A percentile compares a stretch with the other conserved stretches of the same genome.
Evolutionary conservation across 1,140 invertebrate genomes (phyloP).

Genomic region (Pseudoatta argentina): DNA sequence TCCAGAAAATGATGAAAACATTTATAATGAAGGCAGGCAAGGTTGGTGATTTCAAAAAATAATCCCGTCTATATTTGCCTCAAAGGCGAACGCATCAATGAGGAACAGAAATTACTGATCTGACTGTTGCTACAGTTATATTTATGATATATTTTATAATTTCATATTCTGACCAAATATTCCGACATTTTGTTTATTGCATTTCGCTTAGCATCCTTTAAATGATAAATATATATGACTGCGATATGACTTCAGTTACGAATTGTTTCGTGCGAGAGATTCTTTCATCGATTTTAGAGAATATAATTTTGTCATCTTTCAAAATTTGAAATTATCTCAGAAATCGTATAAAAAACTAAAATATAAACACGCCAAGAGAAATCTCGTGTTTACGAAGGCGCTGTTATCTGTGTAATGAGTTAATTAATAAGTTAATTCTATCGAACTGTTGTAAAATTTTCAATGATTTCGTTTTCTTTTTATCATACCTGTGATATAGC

Average conservation of each 20-base stretch:
- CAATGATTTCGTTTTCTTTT: neutral
- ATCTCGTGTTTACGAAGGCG: neutral
- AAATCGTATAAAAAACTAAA: neutral
- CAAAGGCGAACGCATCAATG: neutral
- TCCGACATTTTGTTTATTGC: neutral
- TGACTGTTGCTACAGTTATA: neutral
- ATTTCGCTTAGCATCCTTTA: neutral
- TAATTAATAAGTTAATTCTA: neutral
- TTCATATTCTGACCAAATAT: neutral
- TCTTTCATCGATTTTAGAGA: neutral
- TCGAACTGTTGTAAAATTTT: neutral
- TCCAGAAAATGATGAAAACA: conserved; percentile 88
- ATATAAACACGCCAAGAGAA: neutral
- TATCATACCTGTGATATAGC: conserved; percentile 19
- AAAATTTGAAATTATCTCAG: conserved; percentile 21
- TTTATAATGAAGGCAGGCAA: conserved; percentile 89
- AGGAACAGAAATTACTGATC: neutral
- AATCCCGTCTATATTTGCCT: conserved; percentile 44
- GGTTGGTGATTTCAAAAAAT: conserved; percentile 89
- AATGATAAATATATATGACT: neutral
- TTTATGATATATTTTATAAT: neutral
- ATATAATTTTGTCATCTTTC: neutral
- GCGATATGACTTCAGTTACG: neutral
- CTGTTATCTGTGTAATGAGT: neutral
- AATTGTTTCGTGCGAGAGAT: neutral